Percentiles rank a stretch among this genome's conserved stretches.
Evolutionary conservation across 2,113 vertebrate species (phyloP).

Genomic region (Rattus rattus): DNA sequence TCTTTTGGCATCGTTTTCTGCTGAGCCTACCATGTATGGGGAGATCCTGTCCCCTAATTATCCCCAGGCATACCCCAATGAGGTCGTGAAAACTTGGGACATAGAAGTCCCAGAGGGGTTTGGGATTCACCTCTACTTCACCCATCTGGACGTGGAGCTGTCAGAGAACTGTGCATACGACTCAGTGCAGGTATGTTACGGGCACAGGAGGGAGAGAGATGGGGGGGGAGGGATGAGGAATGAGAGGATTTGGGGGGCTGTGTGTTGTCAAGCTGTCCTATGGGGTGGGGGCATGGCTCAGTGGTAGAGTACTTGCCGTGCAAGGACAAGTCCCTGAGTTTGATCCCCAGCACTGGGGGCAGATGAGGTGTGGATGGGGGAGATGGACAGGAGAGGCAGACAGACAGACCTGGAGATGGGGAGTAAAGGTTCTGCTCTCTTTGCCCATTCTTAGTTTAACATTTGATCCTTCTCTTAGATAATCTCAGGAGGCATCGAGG

Average conservation of each 20-base stretch:
- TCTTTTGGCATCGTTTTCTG: slow-evolving; percentile 70
- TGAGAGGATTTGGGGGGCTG: neutral
- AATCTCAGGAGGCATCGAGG: slow-evolving; percentile 78
- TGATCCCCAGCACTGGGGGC: neutral
- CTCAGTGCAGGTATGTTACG: slow-evolving; percentile 88
- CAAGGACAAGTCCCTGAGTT: neutral
- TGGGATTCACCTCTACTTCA: slow-evolving; percentile 90
- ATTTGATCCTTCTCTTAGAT: slow-evolving; percentile 85
- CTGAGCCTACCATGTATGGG: slow-evolving; percentile 86
- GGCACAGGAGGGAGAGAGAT: fast-evolving
- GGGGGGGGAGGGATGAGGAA: neutral
- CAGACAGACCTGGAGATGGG: neutral
- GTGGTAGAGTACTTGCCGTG: neutral
- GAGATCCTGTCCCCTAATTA: slow-evolving; percentile 95
- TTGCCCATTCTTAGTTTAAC: neutral
- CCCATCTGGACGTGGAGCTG: slow-evolving; percentile 93
- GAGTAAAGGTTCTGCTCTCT: neutral
- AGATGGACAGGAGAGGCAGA: neutral
- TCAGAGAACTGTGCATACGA: slow-evolving; percentile 93
- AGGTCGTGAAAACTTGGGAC: slow-evolving; percentile 88
- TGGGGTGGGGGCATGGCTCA: neutral
- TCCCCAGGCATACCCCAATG: slow-evolving; percentile 91
- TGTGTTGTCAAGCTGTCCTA: neutral
- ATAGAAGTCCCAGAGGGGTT: slow-evolving; percentile 91
- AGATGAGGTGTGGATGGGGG: no score